Conservation (phyloP, 1,140 invertebrate genomes). For the Anagrus nilaparvatae region DNA sequence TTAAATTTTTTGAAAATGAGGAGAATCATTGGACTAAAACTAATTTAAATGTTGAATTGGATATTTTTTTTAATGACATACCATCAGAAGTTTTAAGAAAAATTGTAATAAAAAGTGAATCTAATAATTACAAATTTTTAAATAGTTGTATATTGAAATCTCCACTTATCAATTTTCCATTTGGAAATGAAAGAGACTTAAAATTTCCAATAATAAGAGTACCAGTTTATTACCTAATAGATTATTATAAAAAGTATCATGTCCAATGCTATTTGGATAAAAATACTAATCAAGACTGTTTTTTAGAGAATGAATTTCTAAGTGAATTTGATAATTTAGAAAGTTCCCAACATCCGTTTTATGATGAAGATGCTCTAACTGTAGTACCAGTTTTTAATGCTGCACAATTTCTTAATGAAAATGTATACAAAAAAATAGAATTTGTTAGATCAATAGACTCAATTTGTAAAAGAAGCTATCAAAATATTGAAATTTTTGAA, state of each 20-base stretch:
- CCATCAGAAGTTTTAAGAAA: constrained; percentile 31
- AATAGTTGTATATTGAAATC: constrained; percentile 7
- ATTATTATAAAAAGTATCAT: constrained; percentile 23
- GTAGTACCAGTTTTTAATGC: too few relatives aligned
- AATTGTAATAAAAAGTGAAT: constrained; percentile 24
- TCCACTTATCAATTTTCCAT: neutral
- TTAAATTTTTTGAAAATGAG: constrained; percentile 19
- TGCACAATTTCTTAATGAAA: too few relatives aligned
- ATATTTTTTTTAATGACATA: constrained; percentile 25
- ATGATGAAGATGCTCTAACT: too few relatives aligned
- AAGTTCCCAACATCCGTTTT: too few relatives aligned
- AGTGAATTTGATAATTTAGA: too few relatives aligned
- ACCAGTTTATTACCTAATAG: constrained; percentile 27
- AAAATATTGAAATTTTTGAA: constrained; percentile 24
- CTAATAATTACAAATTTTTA: constrained; percentile 19
- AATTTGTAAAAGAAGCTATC: constrained; percentile 14
- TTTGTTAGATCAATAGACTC: constrained; percentile 18
- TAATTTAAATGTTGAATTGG: constrained; percentile 24
- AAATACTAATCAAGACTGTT: constrained; percentile 12
- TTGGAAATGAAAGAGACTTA: constrained; percentile 7
- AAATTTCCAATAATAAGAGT: constrained; percentile 24
- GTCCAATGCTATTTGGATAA: constrained; percentile 16
- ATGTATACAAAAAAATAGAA: too few relatives aligned
- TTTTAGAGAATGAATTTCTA: constrained; percentile 1
- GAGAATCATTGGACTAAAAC: constrained; percentile 19